phyloP scores from a whole-genome alignment of 2,113 vertebrate genomes.

The Mellivora capensis region DNA sequence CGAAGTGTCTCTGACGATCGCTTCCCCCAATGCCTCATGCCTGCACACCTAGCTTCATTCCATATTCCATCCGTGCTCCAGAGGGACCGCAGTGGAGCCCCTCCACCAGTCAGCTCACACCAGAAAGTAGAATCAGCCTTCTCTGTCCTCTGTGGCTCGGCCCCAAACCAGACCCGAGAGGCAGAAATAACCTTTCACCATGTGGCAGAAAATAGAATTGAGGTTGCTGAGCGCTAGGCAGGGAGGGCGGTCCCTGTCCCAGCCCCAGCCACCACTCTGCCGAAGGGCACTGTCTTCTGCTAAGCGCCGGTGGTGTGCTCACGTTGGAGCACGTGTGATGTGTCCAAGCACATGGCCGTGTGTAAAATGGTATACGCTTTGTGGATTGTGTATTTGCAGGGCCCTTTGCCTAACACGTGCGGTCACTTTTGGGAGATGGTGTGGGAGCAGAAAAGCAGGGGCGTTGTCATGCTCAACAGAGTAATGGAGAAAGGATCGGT shows the following conservation, averaged over 20 bases:
- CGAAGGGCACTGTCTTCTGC: fast-evolving
- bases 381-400: slow-evolving; percentile 83
- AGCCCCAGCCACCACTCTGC: not conserved
- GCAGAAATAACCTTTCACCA: not conserved
- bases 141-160: not conserved
- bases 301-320: fast-evolving
- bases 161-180: not conserved
- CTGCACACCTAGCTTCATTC: not conserved
- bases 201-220: not conserved
- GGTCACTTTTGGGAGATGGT: slow-evolving; percentile 99
- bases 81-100: not conserved
- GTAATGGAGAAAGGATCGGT: slow-evolving; percentile 99
- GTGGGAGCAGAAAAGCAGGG: slow-evolving; percentile 95
- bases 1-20: fast-evolving
- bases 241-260: not conserved
- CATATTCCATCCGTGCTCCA: fast-evolving
- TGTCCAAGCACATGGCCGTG: not conserved
- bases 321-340: fast-evolving
- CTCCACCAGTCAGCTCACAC: not conserved
- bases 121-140: not conserved
- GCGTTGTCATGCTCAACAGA: slow-evolving; percentile 98
- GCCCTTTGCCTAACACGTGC: slow-evolving; percentile 96
- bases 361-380: not conserved
- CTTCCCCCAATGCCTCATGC: not conserved
- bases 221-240: not conserved